Conservation (phyloP, 2,113 vertebrate genomes). For the Eupsittula cactorum region DNA sequence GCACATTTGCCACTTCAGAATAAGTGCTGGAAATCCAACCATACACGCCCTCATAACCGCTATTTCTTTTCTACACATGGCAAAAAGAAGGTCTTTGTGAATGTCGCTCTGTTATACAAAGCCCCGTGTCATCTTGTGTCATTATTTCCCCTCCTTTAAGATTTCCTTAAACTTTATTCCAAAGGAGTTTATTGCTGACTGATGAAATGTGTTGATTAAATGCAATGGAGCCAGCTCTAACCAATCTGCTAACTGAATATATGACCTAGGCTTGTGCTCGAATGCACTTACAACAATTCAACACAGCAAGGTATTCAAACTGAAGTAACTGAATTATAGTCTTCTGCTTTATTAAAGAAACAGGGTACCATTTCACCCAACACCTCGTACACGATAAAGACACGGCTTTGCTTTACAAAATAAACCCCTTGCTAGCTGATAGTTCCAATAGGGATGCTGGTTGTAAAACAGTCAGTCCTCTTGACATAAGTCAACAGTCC, state of each 20-base stretch:
- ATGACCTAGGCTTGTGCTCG: not conserved
- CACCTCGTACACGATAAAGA: not conserved
- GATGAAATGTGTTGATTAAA: not conserved
- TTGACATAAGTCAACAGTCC: not conserved
- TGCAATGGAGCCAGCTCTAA: not conserved
- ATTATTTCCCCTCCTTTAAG: not conserved
- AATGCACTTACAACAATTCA: not conserved
- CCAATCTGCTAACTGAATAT: not conserved
- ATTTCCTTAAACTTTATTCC: not conserved
- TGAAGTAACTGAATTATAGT: not conserved
- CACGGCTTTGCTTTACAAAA: not conserved
- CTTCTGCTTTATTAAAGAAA: not conserved
- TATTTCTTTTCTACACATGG: rapidly evolving
- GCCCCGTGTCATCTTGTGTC: not conserved
- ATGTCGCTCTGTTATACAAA: not conserved
- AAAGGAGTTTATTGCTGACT: not conserved
- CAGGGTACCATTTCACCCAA: not conserved
- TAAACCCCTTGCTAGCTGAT: not conserved
- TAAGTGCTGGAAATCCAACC: not conserved
- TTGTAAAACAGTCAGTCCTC: not conserved
- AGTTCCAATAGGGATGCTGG: not conserved
- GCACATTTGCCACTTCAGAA: not conserved
- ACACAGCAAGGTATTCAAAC: not conserved
- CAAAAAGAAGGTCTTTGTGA: not conserved
- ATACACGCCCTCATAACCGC: not conserved